Evolutionary conservation across 2,797 vertebrate species (phyloP), one percentile per base, ranked within the genome.

Genomic region (Sebastes diaconus): DNA sequence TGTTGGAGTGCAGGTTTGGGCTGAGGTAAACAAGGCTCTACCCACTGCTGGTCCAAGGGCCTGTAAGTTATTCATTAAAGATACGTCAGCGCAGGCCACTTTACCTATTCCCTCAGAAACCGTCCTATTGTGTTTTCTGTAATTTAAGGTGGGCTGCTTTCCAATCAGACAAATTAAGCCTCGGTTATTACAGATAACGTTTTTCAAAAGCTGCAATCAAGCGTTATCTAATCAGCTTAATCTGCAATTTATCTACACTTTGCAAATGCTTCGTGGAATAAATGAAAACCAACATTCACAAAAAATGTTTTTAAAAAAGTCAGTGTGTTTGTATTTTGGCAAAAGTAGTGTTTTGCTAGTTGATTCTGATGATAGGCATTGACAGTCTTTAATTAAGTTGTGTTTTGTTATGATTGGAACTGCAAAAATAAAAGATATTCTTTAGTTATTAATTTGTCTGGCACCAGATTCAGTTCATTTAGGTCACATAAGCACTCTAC

Each of bases 21-120:
- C 84, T 75, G 85, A 89, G 83, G 91, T 94, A 94, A 95, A 95
- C 92, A 95, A 90, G 87, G 66, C 77, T 81, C 63, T 76, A 77
- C 73, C 70, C 76, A 79, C 81, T 75, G 68, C 77, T 80, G 70
- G 88, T 92, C 87, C 89, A 88, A 78, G 64, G 86, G 81, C 79
- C 87, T 85, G 84, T 88, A 86, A 94, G 84, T 91, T 91, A 87
- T 91, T 94, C 92, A 94, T 95, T 87, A 93, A 95, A 94, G 87
- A 93, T 90, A 88, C 74, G 89, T 90, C 86, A 86, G 79, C 20
- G 10, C 68, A 73, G 75, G n/a, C 39, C 84, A 81, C 75, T 77
- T 70, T 36, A 65, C 68, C 68, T 73, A 84, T 78, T 92, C 80
- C 84, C 69, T 69, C 50, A 65, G 69, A 75, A 69, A 54, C 32